These are phyloP conservation scores for Diarsia rubi DNA, from an alignment of 2,888 invertebrate species.

Conservation along the genomic window DNA sequence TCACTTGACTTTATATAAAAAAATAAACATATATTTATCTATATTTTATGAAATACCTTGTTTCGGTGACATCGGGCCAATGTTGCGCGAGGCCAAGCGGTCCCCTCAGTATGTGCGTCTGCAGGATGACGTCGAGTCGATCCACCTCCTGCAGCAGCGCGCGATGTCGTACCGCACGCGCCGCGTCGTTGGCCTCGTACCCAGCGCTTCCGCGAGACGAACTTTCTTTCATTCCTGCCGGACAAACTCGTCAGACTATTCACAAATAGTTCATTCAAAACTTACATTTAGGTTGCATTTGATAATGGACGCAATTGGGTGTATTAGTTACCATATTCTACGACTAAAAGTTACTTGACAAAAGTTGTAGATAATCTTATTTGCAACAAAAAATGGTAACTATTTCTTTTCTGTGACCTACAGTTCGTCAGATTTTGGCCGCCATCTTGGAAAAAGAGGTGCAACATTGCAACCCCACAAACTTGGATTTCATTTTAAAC, in stretches of 20 bases:
- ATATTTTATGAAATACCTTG: constrained; percentile 83
- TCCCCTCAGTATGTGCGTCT: constrained; percentile 91
- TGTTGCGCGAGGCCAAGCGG: constrained; percentile 90
- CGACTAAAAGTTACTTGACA: no score
- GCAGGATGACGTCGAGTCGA: constrained; percentile 93
- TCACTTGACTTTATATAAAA: neutral
- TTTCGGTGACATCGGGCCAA: constrained; percentile 92
- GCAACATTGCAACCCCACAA: no score
- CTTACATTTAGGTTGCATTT: no score
- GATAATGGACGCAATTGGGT: no score
- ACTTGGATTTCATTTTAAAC: no score
- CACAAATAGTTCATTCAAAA: neutral
- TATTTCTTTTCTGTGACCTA: no score
- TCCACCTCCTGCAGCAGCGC: constrained; percentile 92
- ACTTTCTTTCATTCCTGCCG: constrained; percentile 73
- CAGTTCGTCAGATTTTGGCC: no score
- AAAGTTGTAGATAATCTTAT: no score
- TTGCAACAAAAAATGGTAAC: no score
- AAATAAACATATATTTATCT: neutral
- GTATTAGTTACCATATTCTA: no score
- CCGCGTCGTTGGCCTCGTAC: constrained; percentile 91
- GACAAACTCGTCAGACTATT: neutral
- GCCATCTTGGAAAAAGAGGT: no score
- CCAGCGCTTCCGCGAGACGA: constrained; percentile 70
- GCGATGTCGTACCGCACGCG: constrained; percentile 92